Percentiles rank a stretch among this genome's conserved stretches.
Evolutionary conservation across 2,113 vertebrate genomes (phyloP).

Genomic region (Zosterops pallidus): DNA sequence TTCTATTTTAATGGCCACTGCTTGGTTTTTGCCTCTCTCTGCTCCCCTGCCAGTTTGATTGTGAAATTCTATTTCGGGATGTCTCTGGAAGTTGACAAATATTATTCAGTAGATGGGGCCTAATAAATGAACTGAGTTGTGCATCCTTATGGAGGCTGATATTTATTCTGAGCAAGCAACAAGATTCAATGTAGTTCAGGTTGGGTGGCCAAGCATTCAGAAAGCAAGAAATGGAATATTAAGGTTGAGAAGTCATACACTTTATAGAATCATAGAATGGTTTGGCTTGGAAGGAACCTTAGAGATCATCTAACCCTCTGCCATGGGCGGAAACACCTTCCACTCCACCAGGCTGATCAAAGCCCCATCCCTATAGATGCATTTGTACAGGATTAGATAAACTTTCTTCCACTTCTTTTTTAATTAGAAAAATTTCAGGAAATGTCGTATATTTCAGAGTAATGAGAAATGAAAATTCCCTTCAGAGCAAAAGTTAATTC

Average conservation of each 20-base stretch:
- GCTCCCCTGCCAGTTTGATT: not conserved
- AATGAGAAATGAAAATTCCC: not conserved
- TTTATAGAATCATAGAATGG: not conserved
- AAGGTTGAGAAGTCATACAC: not conserved
- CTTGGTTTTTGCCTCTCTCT: not conserved
- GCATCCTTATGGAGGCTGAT: not conserved
- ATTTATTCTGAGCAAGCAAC: not conserved
- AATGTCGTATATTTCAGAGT: not conserved
- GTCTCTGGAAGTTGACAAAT: not conserved
- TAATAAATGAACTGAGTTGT: not conserved
- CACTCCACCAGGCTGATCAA: not conserved
- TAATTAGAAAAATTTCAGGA: not conserved
- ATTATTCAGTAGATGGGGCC: not conserved
- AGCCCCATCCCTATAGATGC: not conserved
- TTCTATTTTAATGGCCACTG: not conserved
- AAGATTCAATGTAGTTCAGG: not conserved
- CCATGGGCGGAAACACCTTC: not conserved
- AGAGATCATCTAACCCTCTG: not conserved
- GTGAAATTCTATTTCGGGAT: not conserved
- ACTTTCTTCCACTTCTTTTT: not conserved
- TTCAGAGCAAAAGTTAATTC: not conserved
- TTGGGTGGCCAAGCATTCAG: conserved; percentile 17
- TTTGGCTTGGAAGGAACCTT: not conserved
- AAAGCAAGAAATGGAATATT: conserved; percentile 18
- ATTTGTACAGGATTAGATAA: not conserved